Evolutionary conservation across 2,888 invertebrate species (phyloP), one percentile per base, ranked within the genome.

Genomic region (Chloroclysta siterata): DNA sequence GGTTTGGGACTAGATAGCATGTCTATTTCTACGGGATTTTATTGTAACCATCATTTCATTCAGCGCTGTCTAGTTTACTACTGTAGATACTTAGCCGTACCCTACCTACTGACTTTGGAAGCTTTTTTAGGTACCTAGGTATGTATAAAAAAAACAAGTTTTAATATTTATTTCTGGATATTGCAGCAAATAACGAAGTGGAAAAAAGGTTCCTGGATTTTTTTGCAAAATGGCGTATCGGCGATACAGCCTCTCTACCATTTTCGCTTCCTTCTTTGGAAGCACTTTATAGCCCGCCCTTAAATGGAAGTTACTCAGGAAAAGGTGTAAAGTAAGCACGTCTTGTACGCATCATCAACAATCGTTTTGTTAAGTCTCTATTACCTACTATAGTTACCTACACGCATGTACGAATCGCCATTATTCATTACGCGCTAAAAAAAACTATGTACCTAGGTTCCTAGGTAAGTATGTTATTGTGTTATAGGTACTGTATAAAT

Each of bases 311-410:
- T n/a, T 81, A 77, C 59, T 65, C 74, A 13, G 78, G 73, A 17
- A 72, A 72, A 66, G 76, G 75, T 36, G 63, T 78, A 51, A 71
- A 72, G 78, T 77, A 70, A 65, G 75, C 69, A 59, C 11, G 8
- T 44, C 11, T 46, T 46, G 46, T 44, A 44, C n/a, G 42, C 14
- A 14, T n/a, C 42, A 6, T 42, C 42, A 14, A 14, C 42, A 5
- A 42, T 42, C n/a, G n/a, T 42, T n/a, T n/a, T n/a, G 39, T 8
- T 29, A 29, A 29, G 4, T 29, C 6, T 6, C 6, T 29, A 29
- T 29, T 29, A 29, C n/a, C n/a, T 29, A 29, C 29, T 29, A 29
- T n/a, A n/a, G n/a, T n/a, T n/a, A n/a, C n/a, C n/a, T n/a, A n/a
- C n/a, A n/a, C n/a, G n/a, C n/a, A n/a, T n/a, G n/a, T n/a, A n/a